A percentile compares a stretch with the other conserved stretches of the same genome.
Evolutionary conservation across 1,140 invertebrate species (phyloP).

Genomic region (Bombus pyrosoma): DNA sequence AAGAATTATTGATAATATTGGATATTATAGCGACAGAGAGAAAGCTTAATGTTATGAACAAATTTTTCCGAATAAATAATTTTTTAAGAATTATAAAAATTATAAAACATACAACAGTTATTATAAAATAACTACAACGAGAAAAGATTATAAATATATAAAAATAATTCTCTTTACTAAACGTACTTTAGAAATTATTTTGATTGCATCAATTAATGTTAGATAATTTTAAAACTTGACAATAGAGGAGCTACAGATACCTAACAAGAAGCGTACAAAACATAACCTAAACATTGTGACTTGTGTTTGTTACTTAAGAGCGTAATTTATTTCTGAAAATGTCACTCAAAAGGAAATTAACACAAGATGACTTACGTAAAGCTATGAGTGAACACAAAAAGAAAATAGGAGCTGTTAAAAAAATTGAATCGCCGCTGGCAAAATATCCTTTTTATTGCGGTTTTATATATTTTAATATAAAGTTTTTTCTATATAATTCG

Average conservation of each 20-base stretch:
- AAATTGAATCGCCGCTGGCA: conserved; percentile 89
- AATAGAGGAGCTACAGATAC: background rate
- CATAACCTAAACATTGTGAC: conserved; percentile 21
- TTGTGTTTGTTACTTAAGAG: background rate
- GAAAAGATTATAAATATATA: background rate
- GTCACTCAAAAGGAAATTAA: conserved; percentile 85
- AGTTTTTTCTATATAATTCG: background rate
- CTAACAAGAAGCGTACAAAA: background rate
- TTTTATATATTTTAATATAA: conserved; percentile 13
- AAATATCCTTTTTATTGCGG: conserved; percentile 87
- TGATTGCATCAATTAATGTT: background rate
- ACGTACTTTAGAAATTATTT: background rate
- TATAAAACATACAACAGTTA: background rate
- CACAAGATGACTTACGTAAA: conserved; percentile 86
- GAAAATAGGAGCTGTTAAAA: conserved; percentile 83
- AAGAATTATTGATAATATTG: background rate
- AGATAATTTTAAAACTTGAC: background rate
- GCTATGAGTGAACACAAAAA: conserved; percentile 87
- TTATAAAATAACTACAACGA: background rate
- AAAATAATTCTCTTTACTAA: background rate
- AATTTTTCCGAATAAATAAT: background rate
- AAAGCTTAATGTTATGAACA: background rate
- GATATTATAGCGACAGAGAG: background rate
- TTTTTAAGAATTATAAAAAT: background rate
- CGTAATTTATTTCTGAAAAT: conserved; percentile 72